phyloP scores from a whole-genome alignment of 1,140 invertebrate genomes.

The Ctenoplectra terminalis region DNA sequence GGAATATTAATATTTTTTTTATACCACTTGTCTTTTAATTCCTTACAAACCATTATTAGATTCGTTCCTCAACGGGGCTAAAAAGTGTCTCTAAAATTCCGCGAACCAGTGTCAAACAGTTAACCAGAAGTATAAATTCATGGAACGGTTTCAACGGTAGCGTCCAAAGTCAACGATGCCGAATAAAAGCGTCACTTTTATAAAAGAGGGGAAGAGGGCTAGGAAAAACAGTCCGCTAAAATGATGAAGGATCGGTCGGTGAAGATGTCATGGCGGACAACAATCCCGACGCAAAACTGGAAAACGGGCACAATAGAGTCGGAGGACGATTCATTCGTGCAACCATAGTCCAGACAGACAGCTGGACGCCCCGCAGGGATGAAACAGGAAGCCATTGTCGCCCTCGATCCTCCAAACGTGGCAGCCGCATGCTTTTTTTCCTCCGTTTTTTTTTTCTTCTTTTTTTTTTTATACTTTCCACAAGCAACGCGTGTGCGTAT shows the following conservation, averaged over 20 bases:
- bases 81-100: not conserved
- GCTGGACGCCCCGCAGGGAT: slow-evolving; percentile 60
- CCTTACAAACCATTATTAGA: no score
- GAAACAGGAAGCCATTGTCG: slow-evolving; percentile 64
- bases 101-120: not conserved
- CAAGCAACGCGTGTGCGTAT: not conserved
- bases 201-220: not conserved
- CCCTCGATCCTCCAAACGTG: slow-evolving; percentile 62
- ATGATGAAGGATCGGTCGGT: slow-evolving; percentile 55
- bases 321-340: slow-evolving; percentile 56
- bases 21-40: no score
- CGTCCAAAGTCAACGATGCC: slow-evolving; percentile 40
- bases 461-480: slow-evolving; percentile 41
- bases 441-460: not conserved
- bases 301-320: slow-evolving; percentile 60
- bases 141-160: not conserved
- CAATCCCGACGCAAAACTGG: slow-evolving; percentile 57
- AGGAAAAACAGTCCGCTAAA: slow-evolving; percentile 47
- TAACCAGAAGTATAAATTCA: not conserved
- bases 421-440: slow-evolving; percentile 44
- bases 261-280: slow-evolving; percentile 59
- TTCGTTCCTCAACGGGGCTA: not conserved
- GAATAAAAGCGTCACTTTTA: slow-evolving; percentile 30
- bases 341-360: slow-evolving; percentile 56
- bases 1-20: no score